Percentiles rank a stretch among this genome's conserved stretches.
Evolutionary conservation across 1,140 invertebrate species (phyloP).

Genomic region (Zaprionus gabonicus): DNA sequence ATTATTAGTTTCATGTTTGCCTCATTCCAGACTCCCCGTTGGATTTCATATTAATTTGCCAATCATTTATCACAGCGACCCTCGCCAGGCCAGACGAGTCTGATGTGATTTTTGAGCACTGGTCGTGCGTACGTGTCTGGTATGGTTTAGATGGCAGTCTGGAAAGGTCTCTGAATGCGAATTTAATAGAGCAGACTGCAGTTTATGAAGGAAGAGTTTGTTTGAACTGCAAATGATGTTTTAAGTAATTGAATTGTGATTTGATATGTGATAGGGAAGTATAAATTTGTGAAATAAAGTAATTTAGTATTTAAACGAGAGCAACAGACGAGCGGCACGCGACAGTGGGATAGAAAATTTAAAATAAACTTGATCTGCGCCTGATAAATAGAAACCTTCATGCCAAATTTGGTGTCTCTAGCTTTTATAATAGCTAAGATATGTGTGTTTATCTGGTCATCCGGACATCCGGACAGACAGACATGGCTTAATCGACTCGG

Average conservation of each 20-base stretch:
- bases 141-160: neutral
- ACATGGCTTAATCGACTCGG: no score
- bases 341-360: no score
- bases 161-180: neutral
- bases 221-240: neutral
- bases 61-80: conserved; percentile 69
- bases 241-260: neutral
- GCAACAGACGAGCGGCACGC: no score
- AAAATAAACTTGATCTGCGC: no score
- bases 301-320: no score
- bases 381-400: no score
- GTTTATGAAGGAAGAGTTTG: neutral
- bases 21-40: conserved; percentile 11
- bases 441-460: no score
- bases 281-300: no score
- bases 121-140: neutral
- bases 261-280: neutral
- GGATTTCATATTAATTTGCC: conserved; percentile 74
- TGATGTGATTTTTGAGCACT: conserved; percentile 6
- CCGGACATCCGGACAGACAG: no score
- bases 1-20: conserved; percentile 74
- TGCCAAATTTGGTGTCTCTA: no score
- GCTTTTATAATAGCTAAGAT: no score
- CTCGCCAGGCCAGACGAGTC: conserved; percentile 23
- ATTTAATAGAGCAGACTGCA: neutral